A percentile compares a stretch with the other conserved stretches of the same genome.
phyloP scores from a whole-genome alignment of 1,140 invertebrate species.

The Episyrphus balteatus region DNA sequence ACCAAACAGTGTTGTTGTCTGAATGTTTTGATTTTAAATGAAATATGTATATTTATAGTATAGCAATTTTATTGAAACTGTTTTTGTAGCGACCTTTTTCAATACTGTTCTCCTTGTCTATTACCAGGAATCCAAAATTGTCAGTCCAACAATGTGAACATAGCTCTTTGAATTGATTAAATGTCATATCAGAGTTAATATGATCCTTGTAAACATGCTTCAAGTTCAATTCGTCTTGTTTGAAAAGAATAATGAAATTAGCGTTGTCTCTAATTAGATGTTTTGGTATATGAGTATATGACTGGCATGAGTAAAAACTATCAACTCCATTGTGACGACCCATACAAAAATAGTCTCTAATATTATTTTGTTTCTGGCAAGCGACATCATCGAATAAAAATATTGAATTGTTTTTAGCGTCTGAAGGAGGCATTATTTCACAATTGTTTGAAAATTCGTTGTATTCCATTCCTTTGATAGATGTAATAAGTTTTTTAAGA shows the following conservation, averaged over 20 bases:
- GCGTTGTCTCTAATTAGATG: slow-evolving; percentile 37
- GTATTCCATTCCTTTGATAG: slow-evolving; percentile 19
- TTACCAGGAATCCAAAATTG: slow-evolving; percentile 22
- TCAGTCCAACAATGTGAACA: slow-evolving; percentile 26
- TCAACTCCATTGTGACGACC: slow-evolving; percentile 30
- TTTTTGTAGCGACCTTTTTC: slow-evolving; percentile 23
- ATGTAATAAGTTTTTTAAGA: slow-evolving; percentile 18
- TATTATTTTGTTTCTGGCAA: slow-evolving; percentile 31
- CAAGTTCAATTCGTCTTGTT: slow-evolving; percentile 37
- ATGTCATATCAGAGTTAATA: slow-evolving; percentile 31
- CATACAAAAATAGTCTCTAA: slow-evolving; percentile 32
- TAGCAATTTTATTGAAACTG: slow-evolving; percentile 11
- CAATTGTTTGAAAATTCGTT: slow-evolving; percentile 21
- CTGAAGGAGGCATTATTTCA: slow-evolving; percentile 13
- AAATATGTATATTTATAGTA: no score
- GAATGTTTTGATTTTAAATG: no score
- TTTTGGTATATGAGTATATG: slow-evolving; percentile 35
- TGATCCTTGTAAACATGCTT: slow-evolving; percentile 36
- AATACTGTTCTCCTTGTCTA: slow-evolving; percentile 21
- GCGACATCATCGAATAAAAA: slow-evolving; percentile 36
- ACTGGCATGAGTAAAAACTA: slow-evolving; percentile 32
- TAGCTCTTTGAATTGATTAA: slow-evolving; percentile 22
- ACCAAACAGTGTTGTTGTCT: no score
- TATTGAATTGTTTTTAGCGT: slow-evolving; percentile 20
- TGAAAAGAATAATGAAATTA: slow-evolving; percentile 34